Evolutionary conservation across 2,797 vertebrate genomes (phyloP).

Genomic region (Neosalanx taihuensis): DNA sequence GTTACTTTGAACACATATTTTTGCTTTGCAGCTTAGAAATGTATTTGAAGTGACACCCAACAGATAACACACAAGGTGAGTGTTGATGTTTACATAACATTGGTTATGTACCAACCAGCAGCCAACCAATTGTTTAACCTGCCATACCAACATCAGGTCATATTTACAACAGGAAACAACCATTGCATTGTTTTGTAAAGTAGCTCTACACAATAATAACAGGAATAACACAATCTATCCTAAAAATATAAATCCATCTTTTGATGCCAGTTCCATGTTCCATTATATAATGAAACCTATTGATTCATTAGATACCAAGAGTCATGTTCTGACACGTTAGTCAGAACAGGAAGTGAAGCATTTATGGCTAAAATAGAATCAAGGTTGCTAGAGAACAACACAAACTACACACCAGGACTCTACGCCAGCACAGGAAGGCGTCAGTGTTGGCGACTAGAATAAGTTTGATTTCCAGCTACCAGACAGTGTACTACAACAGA

Average conservation of each 20-base stretch:
- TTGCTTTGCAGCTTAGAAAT: not conserved
- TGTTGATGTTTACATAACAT: not conserved
- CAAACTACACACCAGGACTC: not conserved
- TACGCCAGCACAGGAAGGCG: not conserved
- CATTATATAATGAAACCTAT: too few species aligned
- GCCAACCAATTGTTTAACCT: not conserved
- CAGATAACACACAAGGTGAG: not conserved
- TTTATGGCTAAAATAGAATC: conserved; percentile 75
- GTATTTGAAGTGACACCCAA: not conserved
- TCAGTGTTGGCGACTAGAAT: not conserved
- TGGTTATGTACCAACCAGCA: not conserved
- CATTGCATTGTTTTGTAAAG: not conserved
- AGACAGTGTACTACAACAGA: conserved; percentile 7
- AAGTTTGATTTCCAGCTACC: not conserved
- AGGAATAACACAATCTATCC: not conserved
- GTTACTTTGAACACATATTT: not conserved
- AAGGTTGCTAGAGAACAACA: conserved; percentile 60
- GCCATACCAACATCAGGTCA: not conserved
- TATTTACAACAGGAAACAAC: not conserved
- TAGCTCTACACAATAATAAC: not conserved
- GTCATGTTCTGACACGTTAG: conserved; percentile 6
- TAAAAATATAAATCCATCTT: not conserved
- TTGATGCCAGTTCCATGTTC: not conserved
- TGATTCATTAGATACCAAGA: too few species aligned
- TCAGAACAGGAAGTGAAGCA: conserved; percentile 71